phyloP scores from a whole-genome alignment of 1,140 invertebrate genomes.

The Drosophila varians region DNA sequence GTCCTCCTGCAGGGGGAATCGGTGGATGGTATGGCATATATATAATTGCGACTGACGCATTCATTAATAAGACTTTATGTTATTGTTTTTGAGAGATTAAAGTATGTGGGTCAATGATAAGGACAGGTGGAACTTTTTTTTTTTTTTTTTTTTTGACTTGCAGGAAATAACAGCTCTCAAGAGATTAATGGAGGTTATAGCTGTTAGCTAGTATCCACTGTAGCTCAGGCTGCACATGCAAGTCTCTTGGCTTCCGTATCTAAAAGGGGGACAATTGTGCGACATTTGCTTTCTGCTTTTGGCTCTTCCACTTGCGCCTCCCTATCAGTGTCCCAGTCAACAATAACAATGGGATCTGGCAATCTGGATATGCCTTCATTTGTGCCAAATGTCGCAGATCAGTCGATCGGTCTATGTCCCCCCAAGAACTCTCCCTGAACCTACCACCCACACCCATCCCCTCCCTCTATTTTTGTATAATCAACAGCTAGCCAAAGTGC shows the following conservation, averaged over 20 bases:
- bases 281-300: constrained; percentile 20
- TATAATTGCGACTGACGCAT: neutral
- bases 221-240: constrained; percentile 12
- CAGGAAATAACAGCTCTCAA: neutral
- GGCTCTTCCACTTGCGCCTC: neutral
- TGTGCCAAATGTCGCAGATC: constrained; percentile 22
- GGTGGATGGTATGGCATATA: neutral
- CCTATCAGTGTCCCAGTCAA: neutral
- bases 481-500: constrained; percentile 21
- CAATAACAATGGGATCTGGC: constrained; percentile 4
- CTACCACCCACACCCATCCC: too few species aligned
- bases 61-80: neutral
- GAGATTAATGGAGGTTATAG: neutral
- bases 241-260: constrained; percentile 26
- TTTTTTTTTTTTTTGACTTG: neutral
- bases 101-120: neutral
- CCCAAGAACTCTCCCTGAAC: constrained; percentile 1
- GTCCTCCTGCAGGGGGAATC: constrained; percentile 1
- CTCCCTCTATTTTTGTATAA: neutral
- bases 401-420: neutral
- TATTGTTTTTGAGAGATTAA: neutral
- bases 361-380: constrained; percentile 13
- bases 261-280: constrained; percentile 32
- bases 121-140: neutral
- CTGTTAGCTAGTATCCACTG: constrained; percentile 1